A percentile compares a stretch with the other conserved stretches of the same genome.
These are phyloP conservation scores for Aphidoletes aphidimyza DNA, from an alignment of 2,888 invertebrate species.

Conservation along the genomic window DNA sequence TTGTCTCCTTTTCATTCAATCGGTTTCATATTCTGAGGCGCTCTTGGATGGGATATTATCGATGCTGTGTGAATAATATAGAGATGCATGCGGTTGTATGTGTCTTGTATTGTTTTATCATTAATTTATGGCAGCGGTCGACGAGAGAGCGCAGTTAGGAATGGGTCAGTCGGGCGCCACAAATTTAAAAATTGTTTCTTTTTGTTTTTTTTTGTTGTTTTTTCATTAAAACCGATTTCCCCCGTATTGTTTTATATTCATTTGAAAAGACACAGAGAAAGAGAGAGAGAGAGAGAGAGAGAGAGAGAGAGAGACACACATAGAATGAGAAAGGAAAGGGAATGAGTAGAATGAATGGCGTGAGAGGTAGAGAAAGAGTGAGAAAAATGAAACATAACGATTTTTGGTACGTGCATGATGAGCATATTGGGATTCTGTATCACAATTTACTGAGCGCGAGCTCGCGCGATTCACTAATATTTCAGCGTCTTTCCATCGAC, in stretches of 20 bases:
- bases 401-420: neutral
- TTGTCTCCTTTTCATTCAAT: neutral
- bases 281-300: neutral
- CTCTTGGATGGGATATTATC: no score
- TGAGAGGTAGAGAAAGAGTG: no score
- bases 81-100: constrained; percentile 25
- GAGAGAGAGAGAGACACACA: neutral
- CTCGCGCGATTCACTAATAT: no score
- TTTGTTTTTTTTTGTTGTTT: no score
- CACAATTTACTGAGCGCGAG: no score
- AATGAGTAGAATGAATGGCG: no score
- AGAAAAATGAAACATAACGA: neutral
- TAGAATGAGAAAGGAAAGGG: no score
- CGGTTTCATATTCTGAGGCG: no score
- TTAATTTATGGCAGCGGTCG: constrained; percentile 58
- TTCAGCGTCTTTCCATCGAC: no score
- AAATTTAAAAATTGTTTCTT: constrained; percentile 56
- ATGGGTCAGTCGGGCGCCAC: constrained; percentile 58
- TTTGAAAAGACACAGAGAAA: neutral
- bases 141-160: constrained; percentile 56
- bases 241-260: neutral
- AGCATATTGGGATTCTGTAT: no score
- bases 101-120: constrained; percentile 55
- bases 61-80: constrained; percentile 51
- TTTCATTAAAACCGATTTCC: constrained; percentile 34